phyloP scores from a whole-genome alignment of 1,140 invertebrate genomes.

The Trichogramma pretiosum region DNA sequence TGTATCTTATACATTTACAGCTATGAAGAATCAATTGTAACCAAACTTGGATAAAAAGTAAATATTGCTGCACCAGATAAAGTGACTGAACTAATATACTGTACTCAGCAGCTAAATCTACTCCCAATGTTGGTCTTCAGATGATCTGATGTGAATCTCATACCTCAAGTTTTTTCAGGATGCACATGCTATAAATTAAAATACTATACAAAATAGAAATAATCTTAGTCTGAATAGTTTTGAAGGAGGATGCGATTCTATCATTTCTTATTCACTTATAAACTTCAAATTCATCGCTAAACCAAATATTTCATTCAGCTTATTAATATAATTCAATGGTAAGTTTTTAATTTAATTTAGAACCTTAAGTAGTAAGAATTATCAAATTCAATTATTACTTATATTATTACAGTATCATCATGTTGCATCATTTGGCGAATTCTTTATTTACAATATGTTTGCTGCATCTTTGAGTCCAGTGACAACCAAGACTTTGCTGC shows the following conservation, averaged over 20 bases:
- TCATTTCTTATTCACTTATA: conserved; percentile 9
- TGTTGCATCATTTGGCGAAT: conserved; percentile 33
- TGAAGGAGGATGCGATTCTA: conserved; percentile 12
- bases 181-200: conserved; percentile 27
- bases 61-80: conserved; percentile 11
- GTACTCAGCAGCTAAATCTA: too few species aligned
- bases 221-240: conserved; percentile 6
- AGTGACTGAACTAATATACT: conserved; percentile 10
- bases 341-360: conserved; percentile 1
- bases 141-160: conserved; percentile 26
- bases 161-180: conserved; percentile 37
- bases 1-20: too few species aligned
- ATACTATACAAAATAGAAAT: conserved; percentile 6
- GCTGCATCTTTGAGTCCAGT: conserved; percentile 44
- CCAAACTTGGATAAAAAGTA: conserved; percentile 13
- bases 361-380: background rate
- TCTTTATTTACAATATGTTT: conserved; percentile 56
- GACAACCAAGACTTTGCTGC: conserved; percentile 31
- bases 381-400: background rate
- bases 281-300: conserved; percentile 2
- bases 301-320: conserved; percentile 9
- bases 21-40: conserved; percentile 16
- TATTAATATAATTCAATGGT: conserved; percentile 14
- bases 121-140: background rate
- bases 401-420: conserved; percentile 20